Percentiles rank a stretch among this genome's conserved stretches.
Evolutionary conservation across 1,140 invertebrate genomes (phyloP).

Genomic region (Goniozus legneri): DNA sequence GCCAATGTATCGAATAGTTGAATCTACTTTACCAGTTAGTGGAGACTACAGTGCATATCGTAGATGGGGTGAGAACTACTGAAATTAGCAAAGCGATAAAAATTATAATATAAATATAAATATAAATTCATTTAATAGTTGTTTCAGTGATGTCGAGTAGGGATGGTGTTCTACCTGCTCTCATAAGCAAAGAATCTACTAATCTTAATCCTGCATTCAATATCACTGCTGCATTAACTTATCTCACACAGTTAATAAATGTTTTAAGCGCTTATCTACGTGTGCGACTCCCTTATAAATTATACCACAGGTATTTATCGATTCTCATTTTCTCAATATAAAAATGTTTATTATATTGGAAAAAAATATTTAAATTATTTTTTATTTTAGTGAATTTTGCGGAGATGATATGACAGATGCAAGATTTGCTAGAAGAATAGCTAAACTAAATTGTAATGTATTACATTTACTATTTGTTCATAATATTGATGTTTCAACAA

Average conservation of each 20-base stretch:
- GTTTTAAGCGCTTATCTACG: conserved; percentile 76
- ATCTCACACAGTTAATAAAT: conserved; percentile 77
- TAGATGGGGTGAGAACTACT: conserved; percentile 66
- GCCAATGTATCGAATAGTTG: conserved; percentile 69
- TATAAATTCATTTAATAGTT: conserved; percentile 7
- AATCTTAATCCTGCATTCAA: conserved; percentile 67
- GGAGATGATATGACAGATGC: conserved; percentile 65
- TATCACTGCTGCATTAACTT: conserved; percentile 75
- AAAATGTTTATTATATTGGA: neutral
- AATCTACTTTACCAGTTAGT: conserved; percentile 69
- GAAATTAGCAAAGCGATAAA: too few relatives aligned
- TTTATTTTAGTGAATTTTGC: conserved; percentile 70
- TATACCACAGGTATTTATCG: conserved; percentile 65
- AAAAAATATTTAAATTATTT: conserved; percentile 12
- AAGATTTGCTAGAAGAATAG: conserved; percentile 71
- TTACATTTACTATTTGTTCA: conserved; percentile 79
- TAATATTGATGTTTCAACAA: conserved; percentile 61
- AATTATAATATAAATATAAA: neutral
- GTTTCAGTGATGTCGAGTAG: conserved; percentile 63
- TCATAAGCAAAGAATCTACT: conserved; percentile 50
- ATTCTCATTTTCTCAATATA: conserved; percentile 1
- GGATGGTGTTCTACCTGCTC: conserved; percentile 59
- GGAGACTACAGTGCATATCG: conserved; percentile 76
- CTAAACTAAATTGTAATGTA: conserved; percentile 77
- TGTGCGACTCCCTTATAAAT: conserved; percentile 69